Evolutionary conservation across 2,113 vertebrate species (phyloP), one percentile per base, ranked within the genome.

Genomic region (Ptyas mucosa): DNA sequence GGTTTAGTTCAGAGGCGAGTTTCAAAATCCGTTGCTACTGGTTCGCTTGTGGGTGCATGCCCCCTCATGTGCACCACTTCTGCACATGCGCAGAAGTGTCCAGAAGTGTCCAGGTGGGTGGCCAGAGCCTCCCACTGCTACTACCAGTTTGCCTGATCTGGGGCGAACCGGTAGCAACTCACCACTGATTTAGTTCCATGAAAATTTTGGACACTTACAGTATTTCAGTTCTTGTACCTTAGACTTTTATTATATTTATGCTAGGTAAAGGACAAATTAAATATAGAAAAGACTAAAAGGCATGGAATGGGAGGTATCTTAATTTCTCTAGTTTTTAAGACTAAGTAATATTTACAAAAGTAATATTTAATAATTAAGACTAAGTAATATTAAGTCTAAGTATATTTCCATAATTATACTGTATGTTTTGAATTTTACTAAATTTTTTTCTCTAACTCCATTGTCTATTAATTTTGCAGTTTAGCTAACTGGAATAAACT

Each of bases 391-490:
- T 7, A 1, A 46, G 20, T 1, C 0, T 91, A 6, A 85, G 21
- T 6, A 92, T 89, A 94, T 1, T 0, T 52, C 4, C 8, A 55
- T 46, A 89, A 64, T 20, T 39, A 39, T 39, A 53, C 6, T 54
- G 91, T 92, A 0, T 8, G 58, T 93, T 0, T 21, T 90, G 0
- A 75, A 85, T 24, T 90, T 34, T 14, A 54, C 46, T 57, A 11
- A 9, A 10, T 0, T 87, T 46, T 93, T 88, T 43, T 90, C 4
- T n/a, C 95, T 93, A 3, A 85, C 85, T 94, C 92, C 89, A 39
- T 5, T n/a, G 49, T 91, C 94, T 87, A 91, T 95, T 96, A 89
- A 92, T 95, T 95, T 96, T 88, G 89, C 75, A 93, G 18, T 90
- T 64, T 46, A 43, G 1, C 1, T 93, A 92, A 92, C 26, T 64